Conservation (phyloP, 2,113 vertebrate genomes). For the Copsychus sechellarum region DNA sequence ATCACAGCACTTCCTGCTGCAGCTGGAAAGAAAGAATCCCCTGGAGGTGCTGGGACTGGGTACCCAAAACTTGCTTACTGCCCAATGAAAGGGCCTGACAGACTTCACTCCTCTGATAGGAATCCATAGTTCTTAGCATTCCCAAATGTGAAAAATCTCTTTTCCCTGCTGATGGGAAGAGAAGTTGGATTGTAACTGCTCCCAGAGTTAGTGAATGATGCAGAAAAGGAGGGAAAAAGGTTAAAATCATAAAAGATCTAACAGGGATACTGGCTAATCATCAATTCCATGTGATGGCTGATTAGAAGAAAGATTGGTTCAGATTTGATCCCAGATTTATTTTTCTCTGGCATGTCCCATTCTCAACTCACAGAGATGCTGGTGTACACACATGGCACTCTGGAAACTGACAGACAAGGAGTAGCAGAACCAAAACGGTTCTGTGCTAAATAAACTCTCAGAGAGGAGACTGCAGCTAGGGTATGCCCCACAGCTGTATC, state of each 20-base stretch:
- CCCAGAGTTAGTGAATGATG: not conserved
- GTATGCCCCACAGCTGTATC: not conserved
- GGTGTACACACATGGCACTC: fast-evolving
- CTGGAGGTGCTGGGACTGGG: not conserved
- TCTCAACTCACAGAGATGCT: not conserved
- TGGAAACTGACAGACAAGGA: not conserved
- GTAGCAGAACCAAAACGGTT: not conserved
- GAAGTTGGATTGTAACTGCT: not conserved
- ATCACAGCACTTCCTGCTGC: not conserved
- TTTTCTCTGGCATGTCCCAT: not conserved
- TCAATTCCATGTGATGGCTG: not conserved
- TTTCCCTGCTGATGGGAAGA: not conserved
- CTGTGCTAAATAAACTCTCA: not conserved
- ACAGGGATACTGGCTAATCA: not conserved
- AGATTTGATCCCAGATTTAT: not conserved
- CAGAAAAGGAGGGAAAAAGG: not conserved
- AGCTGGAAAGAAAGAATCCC: not conserved
- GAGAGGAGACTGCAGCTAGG: not conserved
- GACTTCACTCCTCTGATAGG: not conserved
- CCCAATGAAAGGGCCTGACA: not conserved
- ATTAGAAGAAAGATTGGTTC: not conserved
- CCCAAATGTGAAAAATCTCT: not conserved
- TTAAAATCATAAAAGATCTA: not conserved
- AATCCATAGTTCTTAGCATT: not conserved
- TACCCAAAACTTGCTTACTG: not conserved